These are phyloP conservation scores for Oxycera nigricornis DNA, from an alignment of 2,888 invertebrate genomes.

Conservation along the genomic window DNA sequence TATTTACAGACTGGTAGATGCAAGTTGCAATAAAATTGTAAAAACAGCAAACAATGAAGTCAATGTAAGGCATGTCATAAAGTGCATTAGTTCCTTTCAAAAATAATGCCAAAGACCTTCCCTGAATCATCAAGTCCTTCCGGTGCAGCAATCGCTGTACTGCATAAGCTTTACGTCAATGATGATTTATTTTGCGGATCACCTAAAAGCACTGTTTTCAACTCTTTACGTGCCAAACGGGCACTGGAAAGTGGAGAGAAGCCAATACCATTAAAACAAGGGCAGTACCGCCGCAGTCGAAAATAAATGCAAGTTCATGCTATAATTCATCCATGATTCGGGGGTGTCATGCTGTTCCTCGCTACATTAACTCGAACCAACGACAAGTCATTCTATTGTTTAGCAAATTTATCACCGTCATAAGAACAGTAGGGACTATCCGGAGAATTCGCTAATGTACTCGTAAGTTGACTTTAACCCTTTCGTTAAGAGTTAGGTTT, in stretches of 20 bases:
- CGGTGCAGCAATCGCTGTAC: not conserved
- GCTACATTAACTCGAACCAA: conserved; percentile 46
- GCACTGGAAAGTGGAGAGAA: not conserved
- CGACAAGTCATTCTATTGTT: conserved; percentile 47
- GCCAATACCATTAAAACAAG: conserved; percentile 42
- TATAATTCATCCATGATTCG: conserved; percentile 44
- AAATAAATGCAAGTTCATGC: conserved; percentile 44
- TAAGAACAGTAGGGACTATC: conserved; percentile 36
- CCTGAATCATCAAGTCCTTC: not conserved
- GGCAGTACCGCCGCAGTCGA: conserved; percentile 15
- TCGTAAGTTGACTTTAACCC: conserved; percentile 40
- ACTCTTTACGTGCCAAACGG: no score
- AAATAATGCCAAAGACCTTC: not conserved
- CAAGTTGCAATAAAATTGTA: no score
- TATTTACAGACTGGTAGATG: no score
- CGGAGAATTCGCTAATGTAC: conserved; percentile 37
- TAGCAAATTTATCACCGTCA: conserved; percentile 47
- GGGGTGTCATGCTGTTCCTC: conserved; percentile 44
- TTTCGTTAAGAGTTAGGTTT: conserved; percentile 21
- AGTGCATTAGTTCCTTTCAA: not conserved
- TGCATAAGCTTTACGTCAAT: not conserved
- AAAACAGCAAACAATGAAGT: no score
- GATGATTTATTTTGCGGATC: no score
- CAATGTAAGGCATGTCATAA: not conserved
- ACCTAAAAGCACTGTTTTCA: no score